These are phyloP conservation scores for Junonia oenone DNA, from an alignment of 2,888 invertebrate genomes.

Conservation along the genomic window DNA sequence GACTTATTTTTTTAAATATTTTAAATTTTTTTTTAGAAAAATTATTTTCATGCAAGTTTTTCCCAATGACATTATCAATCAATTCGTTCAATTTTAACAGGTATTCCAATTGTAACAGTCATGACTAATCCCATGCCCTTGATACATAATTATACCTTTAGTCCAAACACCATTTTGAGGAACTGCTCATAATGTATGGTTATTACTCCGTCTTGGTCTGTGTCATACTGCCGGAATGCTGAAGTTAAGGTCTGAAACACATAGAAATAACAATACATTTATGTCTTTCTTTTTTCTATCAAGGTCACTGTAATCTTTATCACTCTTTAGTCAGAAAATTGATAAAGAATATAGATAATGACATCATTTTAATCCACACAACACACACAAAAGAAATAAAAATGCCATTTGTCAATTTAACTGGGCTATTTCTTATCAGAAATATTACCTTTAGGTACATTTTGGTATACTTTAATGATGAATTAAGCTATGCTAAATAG, in stretches of 20 bases:
- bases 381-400: background rate
- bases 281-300: no score
- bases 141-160: conserved; percentile 79
- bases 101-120: background rate
- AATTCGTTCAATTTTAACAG: background rate
- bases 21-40: background rate
- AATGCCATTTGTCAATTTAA: background rate
- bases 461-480: no score
- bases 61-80: background rate
- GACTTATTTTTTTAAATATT: no score
- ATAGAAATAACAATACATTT: background rate
- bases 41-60: background rate
- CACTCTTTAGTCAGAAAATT: background rate
- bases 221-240: conserved; percentile 92
- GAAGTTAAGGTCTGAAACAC: conserved; percentile 90
- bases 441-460: no score
- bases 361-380: background rate
- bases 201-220: conserved; percentile 96
- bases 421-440: background rate
- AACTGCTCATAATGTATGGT: conserved; percentile 98
- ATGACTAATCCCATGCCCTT: background rate
- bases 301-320: background rate
- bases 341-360: background rate
- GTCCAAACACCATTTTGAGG: conserved; percentile 91
- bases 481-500: no score